Evolutionary conservation across 1,140 invertebrate species (phyloP).

Genomic region (Melitaea cinxia): DNA sequence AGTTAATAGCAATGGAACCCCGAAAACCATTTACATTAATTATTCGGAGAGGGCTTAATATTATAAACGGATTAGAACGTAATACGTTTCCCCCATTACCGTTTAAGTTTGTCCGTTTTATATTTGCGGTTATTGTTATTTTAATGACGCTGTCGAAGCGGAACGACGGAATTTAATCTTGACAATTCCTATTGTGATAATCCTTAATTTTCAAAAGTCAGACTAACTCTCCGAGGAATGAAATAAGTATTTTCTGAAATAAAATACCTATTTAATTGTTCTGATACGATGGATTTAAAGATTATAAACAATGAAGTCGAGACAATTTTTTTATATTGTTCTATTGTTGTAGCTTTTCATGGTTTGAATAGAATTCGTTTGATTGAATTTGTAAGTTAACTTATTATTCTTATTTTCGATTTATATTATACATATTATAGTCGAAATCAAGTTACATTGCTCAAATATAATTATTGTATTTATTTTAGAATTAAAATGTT

Average conservation of each 20-base stretch:
- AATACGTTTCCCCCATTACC: conserved; percentile 10
- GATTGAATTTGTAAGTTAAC: no score
- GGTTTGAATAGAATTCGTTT: no score
- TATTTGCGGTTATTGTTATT: conserved; percentile 7
- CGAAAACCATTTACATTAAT: conserved; percentile 23
- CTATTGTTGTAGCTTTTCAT: no score
- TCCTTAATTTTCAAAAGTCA: not conserved
- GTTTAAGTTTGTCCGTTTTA: conserved; percentile 7
- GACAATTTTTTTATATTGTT: no score
- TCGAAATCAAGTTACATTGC: no score
- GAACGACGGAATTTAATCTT: not conserved
- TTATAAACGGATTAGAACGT: conserved; percentile 23
- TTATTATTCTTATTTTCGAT: no score
- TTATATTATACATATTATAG: no score
- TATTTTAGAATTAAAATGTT: no score
- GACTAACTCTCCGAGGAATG: not conserved
- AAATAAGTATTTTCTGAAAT: not conserved
- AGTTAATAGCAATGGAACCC: conserved; percentile 22
- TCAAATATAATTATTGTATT: no score
- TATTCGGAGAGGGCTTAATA: conserved; percentile 20
- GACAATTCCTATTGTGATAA: conserved; percentile 4
- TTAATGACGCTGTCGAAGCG: not conserved
- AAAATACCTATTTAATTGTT: not conserved
- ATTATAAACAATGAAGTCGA: no score
- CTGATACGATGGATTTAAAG: not conserved